Percentiles rank a stretch among this genome's conserved stretches.
These are phyloP conservation scores for Acronicta leporina DNA, from an alignment of 2,888 invertebrate species.

Conservation along the genomic window DNA sequence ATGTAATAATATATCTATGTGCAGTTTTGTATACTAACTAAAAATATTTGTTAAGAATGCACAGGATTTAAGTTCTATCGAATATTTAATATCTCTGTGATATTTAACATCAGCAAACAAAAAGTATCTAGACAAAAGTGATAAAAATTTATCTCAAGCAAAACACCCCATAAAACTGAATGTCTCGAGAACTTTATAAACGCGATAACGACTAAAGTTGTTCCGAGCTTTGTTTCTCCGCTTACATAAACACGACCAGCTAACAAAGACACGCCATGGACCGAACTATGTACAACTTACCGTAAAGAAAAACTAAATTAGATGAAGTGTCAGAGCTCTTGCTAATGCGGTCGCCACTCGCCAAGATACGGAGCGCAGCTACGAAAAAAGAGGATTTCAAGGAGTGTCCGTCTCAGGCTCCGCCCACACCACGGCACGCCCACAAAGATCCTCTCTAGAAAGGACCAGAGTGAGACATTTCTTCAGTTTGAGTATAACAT, in stretches of 20 bases:
- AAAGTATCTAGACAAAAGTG: slow-evolving; percentile 79
- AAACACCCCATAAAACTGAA: slow-evolving; percentile 88
- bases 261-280: slow-evolving; percentile 58
- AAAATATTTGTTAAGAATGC: too few species aligned
- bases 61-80: slow-evolving; percentile 1
- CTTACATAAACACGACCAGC: slow-evolving; percentile 83
- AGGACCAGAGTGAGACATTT: slow-evolving; percentile 79
- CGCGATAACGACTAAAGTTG: slow-evolving; percentile 88
- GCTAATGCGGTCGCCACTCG: slow-evolving; percentile 72
- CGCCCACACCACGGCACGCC: slow-evolving; percentile 83
- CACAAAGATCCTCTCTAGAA: slow-evolving; percentile 74
- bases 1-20: too few species aligned
- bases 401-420: slow-evolving; percentile 85
- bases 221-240: slow-evolving; percentile 83
- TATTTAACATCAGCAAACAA: slow-evolving; percentile 70
- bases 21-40: too few species aligned
- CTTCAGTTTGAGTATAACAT: slow-evolving; percentile 76
- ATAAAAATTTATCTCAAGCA: slow-evolving; percentile 87
- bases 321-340: slow-evolving; percentile 69
- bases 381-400: slow-evolving; percentile 87
- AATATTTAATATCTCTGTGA: slow-evolving; percentile 34
- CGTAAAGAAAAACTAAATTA: slow-evolving; percentile 50
- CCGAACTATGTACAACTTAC: slow-evolving; percentile 33
- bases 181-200: slow-evolving; percentile 88
- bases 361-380: slow-evolving; percentile 81